Percentiles rank a stretch among this genome's conserved stretches.
These are phyloP conservation scores for Noctilio leporinus DNA, from an alignment of 2,113 vertebrate genomes.

Conservation along the genomic window DNA sequence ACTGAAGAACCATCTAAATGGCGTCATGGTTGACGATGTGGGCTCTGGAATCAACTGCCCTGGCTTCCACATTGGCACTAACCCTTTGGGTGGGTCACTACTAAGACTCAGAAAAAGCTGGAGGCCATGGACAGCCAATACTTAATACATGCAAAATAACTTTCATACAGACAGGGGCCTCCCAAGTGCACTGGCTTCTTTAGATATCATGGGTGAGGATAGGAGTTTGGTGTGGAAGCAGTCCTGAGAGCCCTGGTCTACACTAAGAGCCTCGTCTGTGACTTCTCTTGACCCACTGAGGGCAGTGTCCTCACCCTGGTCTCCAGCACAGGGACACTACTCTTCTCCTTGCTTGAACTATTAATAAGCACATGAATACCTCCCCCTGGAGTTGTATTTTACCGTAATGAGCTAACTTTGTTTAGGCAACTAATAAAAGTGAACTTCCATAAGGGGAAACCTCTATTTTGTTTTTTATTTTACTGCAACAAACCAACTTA, in stretches of 20 bases:
- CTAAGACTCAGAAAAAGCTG: neutral
- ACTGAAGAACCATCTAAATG: neutral
- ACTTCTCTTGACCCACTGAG: neutral
- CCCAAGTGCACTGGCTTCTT: neutral
- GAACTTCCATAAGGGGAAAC: neutral
- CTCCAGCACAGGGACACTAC: neutral
- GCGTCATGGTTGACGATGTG: rapidly evolving
- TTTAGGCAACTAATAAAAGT: neutral
- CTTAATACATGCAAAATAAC: neutral
- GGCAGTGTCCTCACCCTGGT: rapidly evolving
- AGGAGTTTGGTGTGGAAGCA: rapidly evolving
- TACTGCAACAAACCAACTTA: neutral
- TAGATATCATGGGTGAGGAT: neutral
- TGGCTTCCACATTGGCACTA: rapidly evolving
- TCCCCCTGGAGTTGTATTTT: neutral
- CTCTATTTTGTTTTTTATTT: neutral
- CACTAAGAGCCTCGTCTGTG: rapidly evolving
- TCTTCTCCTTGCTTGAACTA: neutral
- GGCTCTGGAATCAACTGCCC: neutral
- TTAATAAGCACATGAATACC: neutral
- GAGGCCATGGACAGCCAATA: neutral
- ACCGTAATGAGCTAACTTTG: neutral
- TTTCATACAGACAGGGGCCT: neutral
- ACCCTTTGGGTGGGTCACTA: neutral
- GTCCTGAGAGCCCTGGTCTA: no score